phyloP scores from a whole-genome alignment of 2,888 invertebrate species.

The Xiphydria camelus region DNA sequence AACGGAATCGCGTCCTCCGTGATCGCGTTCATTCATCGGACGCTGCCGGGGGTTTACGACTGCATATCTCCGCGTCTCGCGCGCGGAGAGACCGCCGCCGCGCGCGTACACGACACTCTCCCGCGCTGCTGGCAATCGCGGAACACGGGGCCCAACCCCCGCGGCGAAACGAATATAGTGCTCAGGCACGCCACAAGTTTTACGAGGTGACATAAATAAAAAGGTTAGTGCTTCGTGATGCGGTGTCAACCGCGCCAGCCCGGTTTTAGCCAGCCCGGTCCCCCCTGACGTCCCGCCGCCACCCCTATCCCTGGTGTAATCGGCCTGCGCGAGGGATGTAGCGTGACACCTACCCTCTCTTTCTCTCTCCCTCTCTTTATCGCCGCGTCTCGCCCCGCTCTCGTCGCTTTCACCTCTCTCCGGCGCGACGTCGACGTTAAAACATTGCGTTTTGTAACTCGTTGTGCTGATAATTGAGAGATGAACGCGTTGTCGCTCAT shows the following conservation, averaged over 20 bases:
- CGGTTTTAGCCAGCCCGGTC: too few relatives aligned
- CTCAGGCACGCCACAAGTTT: slow-evolving; percentile 54
- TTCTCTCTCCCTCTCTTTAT: neutral
- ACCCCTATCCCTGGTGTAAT: slow-evolving; percentile 24
- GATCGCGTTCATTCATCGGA: neutral
- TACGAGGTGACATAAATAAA: slow-evolving; percentile 54
- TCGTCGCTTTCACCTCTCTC: neutral
- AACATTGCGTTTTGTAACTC: neutral
- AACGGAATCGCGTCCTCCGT: too few relatives aligned
- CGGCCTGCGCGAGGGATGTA: slow-evolving; percentile 31
- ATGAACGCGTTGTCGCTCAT: too few relatives aligned
- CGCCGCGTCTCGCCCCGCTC: too few relatives aligned
- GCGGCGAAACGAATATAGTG: slow-evolving; percentile 35
- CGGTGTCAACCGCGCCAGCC: slow-evolving; percentile 42
- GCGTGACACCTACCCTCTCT: slow-evolving; percentile 31
- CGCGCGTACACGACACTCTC: too few relatives aligned
- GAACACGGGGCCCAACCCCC: too few relatives aligned
- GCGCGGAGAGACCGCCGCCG: neutral
- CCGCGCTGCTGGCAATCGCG: too few relatives aligned
- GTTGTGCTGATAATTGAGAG: neutral
- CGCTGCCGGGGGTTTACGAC: neutral
- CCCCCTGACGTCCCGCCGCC: too few relatives aligned
- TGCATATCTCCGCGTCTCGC: neutral
- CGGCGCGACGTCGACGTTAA: neutral
- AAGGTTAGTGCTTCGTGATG: slow-evolving; percentile 52